phyloP scores from a whole-genome alignment of 2,888 invertebrate species.

The Panzeria rudis region DNA sequence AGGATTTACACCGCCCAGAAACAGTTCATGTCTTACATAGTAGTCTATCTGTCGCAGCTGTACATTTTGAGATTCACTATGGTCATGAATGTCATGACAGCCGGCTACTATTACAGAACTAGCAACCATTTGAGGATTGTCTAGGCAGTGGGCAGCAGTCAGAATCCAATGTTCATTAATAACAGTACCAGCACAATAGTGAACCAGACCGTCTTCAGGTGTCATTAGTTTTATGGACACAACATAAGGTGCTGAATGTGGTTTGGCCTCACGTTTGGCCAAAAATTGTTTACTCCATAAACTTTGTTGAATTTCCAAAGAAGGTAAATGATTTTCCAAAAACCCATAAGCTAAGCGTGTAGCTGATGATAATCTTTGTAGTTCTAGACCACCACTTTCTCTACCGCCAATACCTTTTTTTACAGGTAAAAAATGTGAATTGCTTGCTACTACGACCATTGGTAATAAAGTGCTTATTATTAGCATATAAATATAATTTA shows the following conservation, averaged over 20 bases:
- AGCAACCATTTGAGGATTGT: constrained; percentile 77
- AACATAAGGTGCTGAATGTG: constrained; percentile 81
- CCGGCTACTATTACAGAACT: constrained; percentile 81
- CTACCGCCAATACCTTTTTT: constrained; percentile 69
- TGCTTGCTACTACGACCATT: constrained; percentile 78
- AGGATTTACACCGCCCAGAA: constrained; percentile 81
- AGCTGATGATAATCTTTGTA: constrained; percentile 28
- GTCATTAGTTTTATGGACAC: constrained; percentile 81
- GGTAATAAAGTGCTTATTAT: constrained; percentile 77
- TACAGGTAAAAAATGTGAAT: constrained; percentile 49
- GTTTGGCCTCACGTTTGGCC: constrained; percentile 80
- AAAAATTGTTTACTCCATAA: constrained; percentile 79
- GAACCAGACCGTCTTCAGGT: constrained; percentile 77
- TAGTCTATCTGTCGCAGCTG: constrained; percentile 81
- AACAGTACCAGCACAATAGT: constrained; percentile 82
- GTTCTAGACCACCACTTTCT: neutral
- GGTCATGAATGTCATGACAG: constrained; percentile 79
- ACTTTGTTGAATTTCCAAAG: constrained; percentile 73
- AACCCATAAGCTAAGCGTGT: constrained; percentile 72
- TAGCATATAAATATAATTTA: constrained; percentile 77
- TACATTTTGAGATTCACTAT: constrained; percentile 74
- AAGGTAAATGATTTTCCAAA: constrained; percentile 77
- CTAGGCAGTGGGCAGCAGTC: constrained; percentile 82
- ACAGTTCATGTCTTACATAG: constrained; percentile 80
- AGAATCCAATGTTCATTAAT: constrained; percentile 82